Evolutionary conservation across 2,113 vertebrate species (phyloP).

Genomic region (Lichenostomus cassidix): DNA sequence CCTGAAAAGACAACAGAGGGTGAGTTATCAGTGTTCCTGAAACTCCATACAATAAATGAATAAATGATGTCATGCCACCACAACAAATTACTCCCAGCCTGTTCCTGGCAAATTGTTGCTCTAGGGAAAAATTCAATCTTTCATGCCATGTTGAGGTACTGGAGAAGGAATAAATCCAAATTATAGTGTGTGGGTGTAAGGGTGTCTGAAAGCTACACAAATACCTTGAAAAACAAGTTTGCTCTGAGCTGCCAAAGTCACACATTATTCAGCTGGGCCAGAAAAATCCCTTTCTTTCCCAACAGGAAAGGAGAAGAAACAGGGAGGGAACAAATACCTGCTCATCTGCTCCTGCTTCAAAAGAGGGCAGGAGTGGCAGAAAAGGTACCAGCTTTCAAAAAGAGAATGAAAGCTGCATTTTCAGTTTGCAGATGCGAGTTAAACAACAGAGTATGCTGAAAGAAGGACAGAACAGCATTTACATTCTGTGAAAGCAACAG

Average conservation of each 20-base stretch:
- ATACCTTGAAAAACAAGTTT: conserved; percentile 1
- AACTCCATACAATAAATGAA: not conserved
- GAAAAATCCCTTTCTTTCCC: not conserved
- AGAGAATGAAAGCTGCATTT: not conserved
- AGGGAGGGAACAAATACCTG: not conserved
- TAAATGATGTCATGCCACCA: not conserved
- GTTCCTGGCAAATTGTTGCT: not conserved
- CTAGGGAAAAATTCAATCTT: not conserved
- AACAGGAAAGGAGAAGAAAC: not conserved
- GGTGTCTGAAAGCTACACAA: not conserved
- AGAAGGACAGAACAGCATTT: not conserved
- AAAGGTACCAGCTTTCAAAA: not conserved
- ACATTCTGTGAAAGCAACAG: not conserved
- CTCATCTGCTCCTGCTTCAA: not conserved
- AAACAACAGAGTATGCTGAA: not conserved
- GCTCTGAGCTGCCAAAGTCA: not conserved
- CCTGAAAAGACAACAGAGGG: conserved; percentile 67
- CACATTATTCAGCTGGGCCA: not conserved
- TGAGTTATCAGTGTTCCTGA: not conserved
- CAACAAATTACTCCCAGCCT: not conserved
- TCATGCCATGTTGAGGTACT: not conserved
- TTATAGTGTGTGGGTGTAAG: not conserved
- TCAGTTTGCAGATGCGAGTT: not conserved
- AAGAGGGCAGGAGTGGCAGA: not conserved
- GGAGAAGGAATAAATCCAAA: not conserved